Conservation (phyloP, 2,888 invertebrate genomes). For the Autographa gamma region DNA sequence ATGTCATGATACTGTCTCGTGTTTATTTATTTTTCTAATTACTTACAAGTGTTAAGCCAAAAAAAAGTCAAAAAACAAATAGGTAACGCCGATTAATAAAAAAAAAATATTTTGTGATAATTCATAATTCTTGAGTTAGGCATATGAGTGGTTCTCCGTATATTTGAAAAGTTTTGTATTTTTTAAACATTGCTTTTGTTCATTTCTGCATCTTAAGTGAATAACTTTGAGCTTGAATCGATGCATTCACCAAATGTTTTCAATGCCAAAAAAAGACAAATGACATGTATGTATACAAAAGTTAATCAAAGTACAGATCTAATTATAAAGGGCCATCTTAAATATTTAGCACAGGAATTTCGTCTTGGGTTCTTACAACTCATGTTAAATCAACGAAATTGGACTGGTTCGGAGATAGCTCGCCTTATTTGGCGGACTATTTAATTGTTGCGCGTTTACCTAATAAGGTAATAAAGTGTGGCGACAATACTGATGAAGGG, state of each 20-base stretch:
- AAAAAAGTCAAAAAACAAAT: too few species aligned
- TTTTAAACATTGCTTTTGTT: too few species aligned
- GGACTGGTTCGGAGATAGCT: slow-evolving; percentile 33
- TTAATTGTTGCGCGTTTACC: slow-evolving; percentile 46
- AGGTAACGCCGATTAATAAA: too few species aligned
- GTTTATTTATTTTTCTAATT: too few species aligned
- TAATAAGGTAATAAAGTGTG: slow-evolving; percentile 45
- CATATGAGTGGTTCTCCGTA: too few species aligned
- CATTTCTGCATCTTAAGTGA: not conserved
- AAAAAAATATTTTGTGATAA: too few species aligned
- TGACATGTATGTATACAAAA: not conserved
- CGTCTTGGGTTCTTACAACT: slow-evolving; percentile 41
- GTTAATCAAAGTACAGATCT: slow-evolving; percentile 8
- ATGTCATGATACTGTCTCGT: too few species aligned
- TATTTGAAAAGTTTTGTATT: too few species aligned
- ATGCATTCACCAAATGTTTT: not conserved
- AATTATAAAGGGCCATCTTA: slow-evolving; percentile 5
- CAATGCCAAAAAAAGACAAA: not conserved
- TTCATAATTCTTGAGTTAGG: too few species aligned
- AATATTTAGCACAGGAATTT: slow-evolving; percentile 8
- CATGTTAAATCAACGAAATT: slow-evolving; percentile 58
- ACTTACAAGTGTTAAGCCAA: too few species aligned
- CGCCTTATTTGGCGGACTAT: slow-evolving; percentile 34
- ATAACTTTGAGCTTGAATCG: not conserved
- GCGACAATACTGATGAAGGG: slow-evolving; percentile 49